A percentile compares a stretch with the other conserved stretches of the same genome.
These are phyloP conservation scores for Automeris io DNA, from an alignment of 2,888 invertebrate genomes.

Conservation along the genomic window DNA sequence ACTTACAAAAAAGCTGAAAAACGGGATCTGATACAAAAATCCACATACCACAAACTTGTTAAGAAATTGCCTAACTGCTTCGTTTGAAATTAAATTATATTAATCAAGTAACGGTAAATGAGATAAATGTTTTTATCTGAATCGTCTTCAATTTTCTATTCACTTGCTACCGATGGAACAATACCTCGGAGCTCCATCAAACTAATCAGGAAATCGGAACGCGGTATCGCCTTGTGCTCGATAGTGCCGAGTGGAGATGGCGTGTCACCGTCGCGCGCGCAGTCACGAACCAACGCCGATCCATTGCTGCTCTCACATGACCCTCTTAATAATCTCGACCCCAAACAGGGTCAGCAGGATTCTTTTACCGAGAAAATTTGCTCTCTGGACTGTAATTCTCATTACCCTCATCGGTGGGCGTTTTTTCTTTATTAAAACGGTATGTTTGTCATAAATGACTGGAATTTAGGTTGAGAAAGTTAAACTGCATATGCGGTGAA, in stretches of 20 bases:
- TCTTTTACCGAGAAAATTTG: background rate
- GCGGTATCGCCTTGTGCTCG: slow-evolving; percentile 60
- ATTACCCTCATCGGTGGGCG: too few species aligned
- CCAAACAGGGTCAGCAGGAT: slow-evolving; percentile 7
- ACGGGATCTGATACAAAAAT: background rate
- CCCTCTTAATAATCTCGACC: slow-evolving; percentile 53
- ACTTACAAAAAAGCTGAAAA: background rate
- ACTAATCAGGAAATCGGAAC: slow-evolving; percentile 52
- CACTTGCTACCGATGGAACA: slow-evolving; percentile 8
- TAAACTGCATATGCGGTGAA: too few species aligned
- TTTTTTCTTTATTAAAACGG: too few species aligned
- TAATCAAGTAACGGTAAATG: slow-evolving; percentile 4
- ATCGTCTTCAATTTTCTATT: slow-evolving; percentile 9
- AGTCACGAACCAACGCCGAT: slow-evolving; percentile 53
- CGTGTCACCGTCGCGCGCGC: slow-evolving; percentile 57
- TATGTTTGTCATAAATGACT: too few species aligned
- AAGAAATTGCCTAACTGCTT: background rate
- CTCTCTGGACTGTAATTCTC: background rate
- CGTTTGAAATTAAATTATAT: slow-evolving; percentile 5
- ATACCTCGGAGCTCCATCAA: slow-evolving; percentile 8
- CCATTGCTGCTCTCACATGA: slow-evolving; percentile 53
- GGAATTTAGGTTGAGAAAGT: too few species aligned
- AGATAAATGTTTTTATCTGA: slow-evolving; percentile 3
- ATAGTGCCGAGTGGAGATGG: slow-evolving; percentile 55
- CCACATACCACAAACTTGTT: background rate